phyloP scores from a whole-genome alignment of 2,113 vertebrate genomes.

The Mirza zaza region DNA sequence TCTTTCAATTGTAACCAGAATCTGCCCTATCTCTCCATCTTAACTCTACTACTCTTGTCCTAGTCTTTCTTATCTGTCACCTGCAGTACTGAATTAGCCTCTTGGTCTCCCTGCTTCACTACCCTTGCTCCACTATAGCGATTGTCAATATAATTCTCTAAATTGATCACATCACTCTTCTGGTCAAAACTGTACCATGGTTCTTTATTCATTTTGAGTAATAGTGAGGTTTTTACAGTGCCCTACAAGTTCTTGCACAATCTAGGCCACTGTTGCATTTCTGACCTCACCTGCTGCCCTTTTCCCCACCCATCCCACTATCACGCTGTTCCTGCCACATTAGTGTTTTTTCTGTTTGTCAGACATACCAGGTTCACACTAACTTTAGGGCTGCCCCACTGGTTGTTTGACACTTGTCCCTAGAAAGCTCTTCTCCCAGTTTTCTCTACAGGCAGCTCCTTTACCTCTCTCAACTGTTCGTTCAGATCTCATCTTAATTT shows the following conservation, averaged over 20 bases:
- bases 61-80: neutral
- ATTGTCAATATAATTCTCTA: neutral
- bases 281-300: neutral
- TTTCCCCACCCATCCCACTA: neutral
- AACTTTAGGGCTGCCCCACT: neutral
- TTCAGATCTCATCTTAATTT: neutral
- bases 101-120: neutral
- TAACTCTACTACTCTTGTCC: neutral
- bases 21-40: neutral
- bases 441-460: neutral
- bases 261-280: neutral
- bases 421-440: neutral
- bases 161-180: neutral
- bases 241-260: neutral
- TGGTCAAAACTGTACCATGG: neutral
- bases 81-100: neutral
- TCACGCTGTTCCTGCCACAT: neutral
- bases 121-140: neutral
- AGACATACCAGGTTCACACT: neutral
- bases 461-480: neutral
- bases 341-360: neutral
- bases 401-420: neutral
- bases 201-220: neutral
- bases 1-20: neutral
- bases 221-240: neutral